Evolutionary conservation across 2,113 vertebrate genomes (phyloP), one percentile per base, ranked within the genome.

Genomic region (Siniperca chuatsi): DNA sequence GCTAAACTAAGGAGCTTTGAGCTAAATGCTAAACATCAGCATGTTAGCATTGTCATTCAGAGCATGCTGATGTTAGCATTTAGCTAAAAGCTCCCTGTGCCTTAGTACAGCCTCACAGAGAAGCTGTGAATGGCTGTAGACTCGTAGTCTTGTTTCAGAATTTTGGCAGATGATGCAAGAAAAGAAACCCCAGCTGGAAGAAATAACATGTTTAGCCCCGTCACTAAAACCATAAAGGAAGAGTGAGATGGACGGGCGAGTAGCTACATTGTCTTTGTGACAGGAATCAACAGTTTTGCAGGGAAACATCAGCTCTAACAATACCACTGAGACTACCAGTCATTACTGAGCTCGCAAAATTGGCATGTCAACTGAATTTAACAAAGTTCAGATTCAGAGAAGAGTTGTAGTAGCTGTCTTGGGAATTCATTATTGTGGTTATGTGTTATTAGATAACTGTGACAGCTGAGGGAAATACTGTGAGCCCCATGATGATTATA

Each of bases 221-320:
- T 83, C 25, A 55, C 35, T 66, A 11, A 73, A 75, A 55, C 44
- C 21, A 37, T 60, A 55, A 46, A 83, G 10, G 52, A 71, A 35
- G 52, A 1, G 20, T n/a, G 83, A 55, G 55, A 70, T 12, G 46
- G 46, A 55, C 16, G 8, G 29, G 16, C n/a, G 4, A 15, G 35
- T 25, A 55, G 50, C 54, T 15, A 6, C 23, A 57, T n/a, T 40
- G 1, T 66, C 57, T 60, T 73, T 70, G 3, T 84, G 74, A 66
- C 79, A 46, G 69, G 20, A 78, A 65, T 25, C 40, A 65, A 29
- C 62, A 8, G 62, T 48, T 83, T 52, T 20, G 29, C 40, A 44
- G 13, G 21, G 25, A 46, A 79, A 60, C 33, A 40, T 44, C 44
- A 44, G 79, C 67, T 78, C 35, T 44, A 66, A 55, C 46, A 40